A percentile compares a stretch with the other conserved stretches of the same genome.
Conservation (phyloP, 2,888 invertebrate species). For the Oligia latruncula region DNA sequence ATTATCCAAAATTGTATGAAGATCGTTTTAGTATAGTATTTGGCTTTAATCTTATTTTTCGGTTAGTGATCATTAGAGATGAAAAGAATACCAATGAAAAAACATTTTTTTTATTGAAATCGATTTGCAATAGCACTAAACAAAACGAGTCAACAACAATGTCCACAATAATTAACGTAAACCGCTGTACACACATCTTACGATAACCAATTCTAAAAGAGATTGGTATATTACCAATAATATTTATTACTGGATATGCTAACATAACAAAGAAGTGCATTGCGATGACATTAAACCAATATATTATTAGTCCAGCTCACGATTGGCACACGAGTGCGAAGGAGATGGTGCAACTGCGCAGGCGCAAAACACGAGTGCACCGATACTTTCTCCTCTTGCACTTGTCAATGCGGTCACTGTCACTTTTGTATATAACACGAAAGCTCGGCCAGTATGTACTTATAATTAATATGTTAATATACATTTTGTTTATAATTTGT, state of each 20-base stretch:
- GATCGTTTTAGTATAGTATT: neutral
- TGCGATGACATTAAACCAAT: conserved; percentile 11
- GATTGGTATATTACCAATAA: conserved; percentile 7
- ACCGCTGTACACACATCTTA: neutral
- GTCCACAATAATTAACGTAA: neutral
- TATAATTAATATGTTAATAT: neutral
- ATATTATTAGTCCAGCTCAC: conserved; percentile 16
- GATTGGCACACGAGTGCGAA: conserved; percentile 54
- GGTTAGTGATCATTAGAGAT: neutral
- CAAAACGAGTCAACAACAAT: neutral
- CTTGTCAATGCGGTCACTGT: conserved; percentile 77
- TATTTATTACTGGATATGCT: conserved; percentile 17
- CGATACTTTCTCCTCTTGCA: conserved; percentile 69
- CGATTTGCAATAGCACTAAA: neutral
- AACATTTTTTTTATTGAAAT: neutral
- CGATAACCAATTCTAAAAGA: conserved; percentile 13
- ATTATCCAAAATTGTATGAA: neutral
- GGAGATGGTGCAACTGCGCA: conserved; percentile 60
- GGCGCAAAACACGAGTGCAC: conserved; percentile 52
- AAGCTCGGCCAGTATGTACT: conserved; percentile 28
- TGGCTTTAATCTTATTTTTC: neutral
- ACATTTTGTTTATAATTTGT: conserved; percentile 4
- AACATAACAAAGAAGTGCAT: conserved; percentile 5
- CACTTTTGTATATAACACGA: conserved; percentile 68
- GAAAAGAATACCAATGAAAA: too few species aligned